A percentile compares a stretch with the other conserved stretches of the same genome.
Conservation (phyloP, 2,113 vertebrate genomes). For the Oceanodroma tethys region DNA sequence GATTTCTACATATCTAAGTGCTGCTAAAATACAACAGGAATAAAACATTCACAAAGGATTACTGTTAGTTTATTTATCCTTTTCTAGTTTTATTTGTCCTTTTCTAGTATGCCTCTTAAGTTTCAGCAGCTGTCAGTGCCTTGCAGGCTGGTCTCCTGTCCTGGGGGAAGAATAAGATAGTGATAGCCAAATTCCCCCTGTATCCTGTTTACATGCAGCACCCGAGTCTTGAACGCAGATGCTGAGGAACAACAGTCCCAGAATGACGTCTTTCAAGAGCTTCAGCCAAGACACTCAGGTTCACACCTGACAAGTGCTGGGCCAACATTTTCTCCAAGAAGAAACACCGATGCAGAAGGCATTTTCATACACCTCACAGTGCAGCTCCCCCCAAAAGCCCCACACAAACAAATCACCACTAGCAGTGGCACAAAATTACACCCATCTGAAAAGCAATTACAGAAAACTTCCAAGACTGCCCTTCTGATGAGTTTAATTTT, state of each 20-base stretch:
- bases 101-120: neutral
- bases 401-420: neutral
- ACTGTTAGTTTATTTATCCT: neutral
- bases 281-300: neutral
- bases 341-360: rapidly evolving
- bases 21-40: neutral
- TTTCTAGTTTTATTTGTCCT: neutral
- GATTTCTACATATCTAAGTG: neutral
- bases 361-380: rapidly evolving
- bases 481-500: neutral
- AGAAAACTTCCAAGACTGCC: neutral
- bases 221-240: neutral
- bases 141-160: neutral
- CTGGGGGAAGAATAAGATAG: neutral
- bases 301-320: neutral
- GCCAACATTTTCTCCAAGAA: neutral
- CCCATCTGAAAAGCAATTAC: neutral
- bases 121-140: neutral
- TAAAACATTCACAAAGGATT: neutral
- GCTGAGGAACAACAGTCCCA: neutral
- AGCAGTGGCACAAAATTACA: neutral
- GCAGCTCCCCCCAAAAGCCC: neutral
- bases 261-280: neutral
- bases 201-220: constrained; percentile 1
- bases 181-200: neutral